These are phyloP conservation scores for Micropoecilia bifurca DNA, from an alignment of 2,797 vertebrate species.

Conservation along the genomic window DNA sequence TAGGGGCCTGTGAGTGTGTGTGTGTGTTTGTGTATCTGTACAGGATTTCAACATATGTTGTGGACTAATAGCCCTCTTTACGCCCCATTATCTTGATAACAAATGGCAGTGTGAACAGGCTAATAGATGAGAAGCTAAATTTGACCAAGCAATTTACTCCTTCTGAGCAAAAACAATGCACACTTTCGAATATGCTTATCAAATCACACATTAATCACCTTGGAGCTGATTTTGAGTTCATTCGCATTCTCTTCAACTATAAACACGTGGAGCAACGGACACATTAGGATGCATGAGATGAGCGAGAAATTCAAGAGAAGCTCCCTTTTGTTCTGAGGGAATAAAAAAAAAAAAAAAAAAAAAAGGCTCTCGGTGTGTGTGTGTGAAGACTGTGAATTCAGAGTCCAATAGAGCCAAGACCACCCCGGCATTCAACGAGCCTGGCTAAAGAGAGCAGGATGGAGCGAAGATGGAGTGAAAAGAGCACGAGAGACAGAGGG, in stretches of 20 bases:
- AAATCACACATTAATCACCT: constrained; percentile 72
- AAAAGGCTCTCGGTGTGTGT: constrained; percentile 59
- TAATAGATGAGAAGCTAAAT: constrained; percentile 76
- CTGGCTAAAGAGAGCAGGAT: constrained; percentile 73
- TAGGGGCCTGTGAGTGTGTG: constrained; percentile 29
- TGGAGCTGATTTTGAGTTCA: constrained; percentile 21
- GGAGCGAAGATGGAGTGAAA: constrained; percentile 64
- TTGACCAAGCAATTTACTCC: constrained; percentile 76
- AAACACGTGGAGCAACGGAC: constrained; percentile 53
- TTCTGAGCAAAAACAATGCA: constrained; percentile 64
- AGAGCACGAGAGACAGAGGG: constrained; percentile 72
- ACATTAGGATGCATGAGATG: constrained; percentile 76
- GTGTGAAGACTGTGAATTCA: constrained; percentile 75
- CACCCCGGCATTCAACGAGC: constrained; percentile 79
- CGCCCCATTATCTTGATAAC: constrained; percentile 84
- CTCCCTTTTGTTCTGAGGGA: constrained; percentile 76
- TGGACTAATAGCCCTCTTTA: constrained; percentile 80
- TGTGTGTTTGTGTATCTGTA: constrained; percentile 57
- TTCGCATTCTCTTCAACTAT: constrained; percentile 37
- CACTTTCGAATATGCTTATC: constrained; percentile 66
- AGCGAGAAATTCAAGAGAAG: constrained; percentile 59
- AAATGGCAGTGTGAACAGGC: constrained; percentile 78
- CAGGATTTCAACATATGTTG: constrained; percentile 80
- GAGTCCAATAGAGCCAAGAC: constrained; percentile 72
- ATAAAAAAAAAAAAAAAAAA: constrained; percentile 43